A percentile compares a stretch with the other conserved stretches of the same genome.
These are phyloP conservation scores for Drosophila equinoxialis DNA, from an alignment of 1,140 invertebrate species.

Conservation along the genomic window DNA sequence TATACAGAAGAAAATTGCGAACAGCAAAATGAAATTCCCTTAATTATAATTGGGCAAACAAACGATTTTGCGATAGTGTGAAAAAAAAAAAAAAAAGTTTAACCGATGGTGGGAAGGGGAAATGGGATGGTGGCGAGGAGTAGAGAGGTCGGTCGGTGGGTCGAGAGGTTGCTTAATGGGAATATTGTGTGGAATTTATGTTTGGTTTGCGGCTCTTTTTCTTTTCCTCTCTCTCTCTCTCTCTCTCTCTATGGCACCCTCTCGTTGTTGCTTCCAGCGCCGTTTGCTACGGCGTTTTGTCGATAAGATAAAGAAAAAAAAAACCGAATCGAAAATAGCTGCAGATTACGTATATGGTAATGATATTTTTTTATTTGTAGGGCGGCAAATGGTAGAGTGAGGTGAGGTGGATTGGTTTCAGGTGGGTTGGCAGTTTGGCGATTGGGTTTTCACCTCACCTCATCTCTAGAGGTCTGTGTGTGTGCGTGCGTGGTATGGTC, in stretches of 20 bases:
- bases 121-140: neutral
- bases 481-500: slow-evolving; percentile 8
- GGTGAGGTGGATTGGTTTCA: neutral
- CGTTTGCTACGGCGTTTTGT: slow-evolving; percentile 52
- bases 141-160: slow-evolving; percentile 7
- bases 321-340: slow-evolving; percentile 72
- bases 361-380: slow-evolving; percentile 35
- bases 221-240: neutral
- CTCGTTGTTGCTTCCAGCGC: slow-evolving; percentile 8
- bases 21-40: neutral
- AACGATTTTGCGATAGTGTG: slow-evolving; percentile 30
- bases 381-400: neutral
- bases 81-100: slow-evolving; percentile 22
- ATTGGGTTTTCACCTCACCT: no score
- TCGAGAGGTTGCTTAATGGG: slow-evolving; percentile 26
- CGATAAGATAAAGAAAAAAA: slow-evolving; percentile 73
- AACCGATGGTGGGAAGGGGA: neutral
- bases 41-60: slow-evolving; percentile 20
- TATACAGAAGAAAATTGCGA: slow-evolving; percentile 15
- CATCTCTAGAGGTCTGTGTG: no score
- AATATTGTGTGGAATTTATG: slow-evolving; percentile 45
- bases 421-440: no score
- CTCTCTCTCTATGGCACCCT: neutral
- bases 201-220: slow-evolving; percentile 36
- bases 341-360: slow-evolving; percentile 68